Evolutionary conservation across 2,888 invertebrate genomes (phyloP), one percentile per base, ranked within the genome.

Genomic region (Atethmia centrago): DNA sequence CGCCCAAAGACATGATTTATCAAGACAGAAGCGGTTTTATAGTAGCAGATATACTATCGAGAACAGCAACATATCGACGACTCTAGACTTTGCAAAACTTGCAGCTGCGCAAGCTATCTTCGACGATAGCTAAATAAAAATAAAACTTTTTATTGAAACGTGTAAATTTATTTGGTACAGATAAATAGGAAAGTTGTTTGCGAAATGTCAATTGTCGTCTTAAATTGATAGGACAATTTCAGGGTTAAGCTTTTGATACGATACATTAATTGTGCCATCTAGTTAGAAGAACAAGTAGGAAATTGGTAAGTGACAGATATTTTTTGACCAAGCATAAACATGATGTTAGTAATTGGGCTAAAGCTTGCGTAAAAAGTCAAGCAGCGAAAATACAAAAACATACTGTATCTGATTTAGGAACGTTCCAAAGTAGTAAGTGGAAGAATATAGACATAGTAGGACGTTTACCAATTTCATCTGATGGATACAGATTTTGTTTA

Each of bases 391-490:
- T 28, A 2, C n/a, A 47, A n/a, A 56, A 49, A 4, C 49, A 59
- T 40, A 59, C 58, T 3, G 2, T 25, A 14, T 49, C 40, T 10
- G 25, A 68, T 31, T n/a, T 68, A 36, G 7, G 36, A 19, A 40
- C 47, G 9, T 51, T 51, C 25, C 14, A 47, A 10, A 19, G 9
- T 10, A 19, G 36, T 21, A 49, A 61, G 5, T 21, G 45, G 3
- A 62, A n/a, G 31, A 62, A 55, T 19, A 42, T 31, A 28, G 69
- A 70, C 16, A 45, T 70, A 10, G 16, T 69, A 7, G 45, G 62
- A 9, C 62, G n/a, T 0, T 16, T 62, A 5, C 51, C 42, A 16
- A 53, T n/a, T n/a, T 19, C 42, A 21, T 51, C n/a, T 14, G 56
- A 58, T 9, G 36, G 36, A n/a, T 56, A 25, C 19, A 56, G 19